phyloP scores from a whole-genome alignment of 2,797 vertebrate species.

The Diceros bicornis region DNA sequence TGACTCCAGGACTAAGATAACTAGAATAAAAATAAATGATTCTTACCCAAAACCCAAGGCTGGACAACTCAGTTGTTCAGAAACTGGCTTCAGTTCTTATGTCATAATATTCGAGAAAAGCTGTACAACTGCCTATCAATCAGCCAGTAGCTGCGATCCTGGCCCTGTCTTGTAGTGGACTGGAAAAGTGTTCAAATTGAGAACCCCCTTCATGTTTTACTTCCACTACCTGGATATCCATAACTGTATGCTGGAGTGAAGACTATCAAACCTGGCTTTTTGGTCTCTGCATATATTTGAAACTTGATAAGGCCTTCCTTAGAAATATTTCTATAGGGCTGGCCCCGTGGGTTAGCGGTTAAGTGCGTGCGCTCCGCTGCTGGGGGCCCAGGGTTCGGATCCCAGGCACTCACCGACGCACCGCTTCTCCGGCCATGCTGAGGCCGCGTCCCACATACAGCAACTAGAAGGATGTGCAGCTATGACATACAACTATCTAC shows the following conservation, averaged over 20 bases:
- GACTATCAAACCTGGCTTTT: conserved; percentile 42
- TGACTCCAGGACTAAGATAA: conserved; percentile 17
- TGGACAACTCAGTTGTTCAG: conserved; percentile 5
- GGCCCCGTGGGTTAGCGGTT: no score
- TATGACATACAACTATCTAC: no score
- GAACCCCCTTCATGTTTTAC: conserved; percentile 52
- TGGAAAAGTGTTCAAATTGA: conserved; percentile 68
- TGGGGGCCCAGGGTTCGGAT: no score
- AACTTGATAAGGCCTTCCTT: conserved; percentile 47
- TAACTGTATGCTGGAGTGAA: conserved; percentile 61
- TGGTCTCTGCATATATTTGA: conserved; percentile 65
- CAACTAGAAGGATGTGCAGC: no score
- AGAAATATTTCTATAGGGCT: conserved; percentile 55
- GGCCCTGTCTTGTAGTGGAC: conserved; percentile 39
- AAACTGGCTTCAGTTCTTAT: conserved; percentile 63
- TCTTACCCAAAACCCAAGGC: neutral
- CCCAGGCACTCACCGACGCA: no score
- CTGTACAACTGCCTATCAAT: conserved; percentile 10
- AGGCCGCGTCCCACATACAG: no score
- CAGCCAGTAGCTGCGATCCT: conserved; percentile 51
- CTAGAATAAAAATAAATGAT: conserved; percentile 56
- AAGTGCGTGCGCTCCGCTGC: no score
- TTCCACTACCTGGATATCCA: conserved; percentile 12
- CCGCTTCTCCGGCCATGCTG: no score
- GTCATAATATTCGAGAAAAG: conserved; percentile 70